Conservation (phyloP, 2,797 vertebrate species). For the Epinephelus awoara region DNA sequence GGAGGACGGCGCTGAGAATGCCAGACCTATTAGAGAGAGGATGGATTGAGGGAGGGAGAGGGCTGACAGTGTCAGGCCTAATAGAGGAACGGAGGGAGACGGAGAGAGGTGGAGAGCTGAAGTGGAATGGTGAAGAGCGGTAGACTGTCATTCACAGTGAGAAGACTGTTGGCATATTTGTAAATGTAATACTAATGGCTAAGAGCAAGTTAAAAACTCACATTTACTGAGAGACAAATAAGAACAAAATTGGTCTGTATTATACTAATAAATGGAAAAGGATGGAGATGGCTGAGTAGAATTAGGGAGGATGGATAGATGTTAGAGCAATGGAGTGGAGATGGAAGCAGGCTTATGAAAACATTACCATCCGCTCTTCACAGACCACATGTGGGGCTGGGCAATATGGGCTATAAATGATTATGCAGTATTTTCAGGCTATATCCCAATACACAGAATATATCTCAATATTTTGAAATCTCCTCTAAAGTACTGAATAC, state of each 20-base stretch:
- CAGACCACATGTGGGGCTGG: not conserved
- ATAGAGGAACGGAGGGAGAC: constrained; percentile 38
- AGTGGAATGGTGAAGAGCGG: constrained; percentile 38
- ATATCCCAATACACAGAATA: no score
- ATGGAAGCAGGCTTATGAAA: constrained; percentile 16
- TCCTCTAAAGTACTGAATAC: no score
- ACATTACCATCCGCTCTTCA: not conserved
- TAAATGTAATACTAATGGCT: constrained; percentile 32
- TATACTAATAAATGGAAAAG: not conserved
- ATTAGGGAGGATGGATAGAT: not conserved
- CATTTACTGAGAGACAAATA: constrained; percentile 7
- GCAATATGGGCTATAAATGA: no score
- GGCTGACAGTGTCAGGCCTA: constrained; percentile 47
- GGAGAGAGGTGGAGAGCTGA: constrained; percentile 24
- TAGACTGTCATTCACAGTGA: constrained; percentile 38
- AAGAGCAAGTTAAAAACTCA: constrained; percentile 15
- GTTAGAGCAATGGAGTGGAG: not conserved
- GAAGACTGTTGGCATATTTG: constrained; percentile 31
- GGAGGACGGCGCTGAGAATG: constrained; percentile 60
- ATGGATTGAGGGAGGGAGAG: constrained; percentile 55
- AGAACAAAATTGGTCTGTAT: not conserved
- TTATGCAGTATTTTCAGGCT: no score
- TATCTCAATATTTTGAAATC: no score
- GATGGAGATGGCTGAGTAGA: not conserved
- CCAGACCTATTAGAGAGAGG: constrained; percentile 69